Evolutionary conservation across 2,797 vertebrate species (phyloP).

Genomic region (Melanotaenia nigrans): DNA sequence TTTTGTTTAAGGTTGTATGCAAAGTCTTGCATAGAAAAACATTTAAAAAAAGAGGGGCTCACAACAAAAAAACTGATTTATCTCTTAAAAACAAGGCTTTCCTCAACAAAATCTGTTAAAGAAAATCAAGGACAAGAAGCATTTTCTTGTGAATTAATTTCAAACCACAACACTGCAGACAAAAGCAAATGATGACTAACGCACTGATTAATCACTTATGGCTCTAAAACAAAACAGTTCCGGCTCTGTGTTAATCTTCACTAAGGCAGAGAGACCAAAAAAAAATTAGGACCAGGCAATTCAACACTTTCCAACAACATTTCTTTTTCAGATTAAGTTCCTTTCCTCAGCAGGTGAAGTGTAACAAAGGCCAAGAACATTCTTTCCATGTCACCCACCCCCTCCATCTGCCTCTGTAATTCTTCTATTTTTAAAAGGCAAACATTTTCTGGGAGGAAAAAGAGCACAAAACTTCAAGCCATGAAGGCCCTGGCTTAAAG

Average conservation of each 20-base stretch:
- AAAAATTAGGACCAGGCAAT: conserved; percentile 28
- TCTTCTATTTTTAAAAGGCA: conserved; percentile 39
- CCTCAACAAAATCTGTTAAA: not conserved
- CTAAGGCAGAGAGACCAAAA: conserved; percentile 18
- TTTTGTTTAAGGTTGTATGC: not conserved
- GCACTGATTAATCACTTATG: conserved; percentile 10
- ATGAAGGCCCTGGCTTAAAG: conserved; percentile 28
- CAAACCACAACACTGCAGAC: conserved; percentile 13
- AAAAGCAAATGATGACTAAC: conserved; percentile 16
- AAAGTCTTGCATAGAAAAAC: not conserved
- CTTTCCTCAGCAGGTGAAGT: conserved; percentile 69
- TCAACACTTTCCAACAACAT: conserved; percentile 50
- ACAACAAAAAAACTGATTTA: not conserved
- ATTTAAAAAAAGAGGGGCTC: not conserved
- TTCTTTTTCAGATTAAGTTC: conserved; percentile 55
- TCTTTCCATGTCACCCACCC: conserved; percentile 58
- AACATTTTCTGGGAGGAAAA: conserved; percentile 21
- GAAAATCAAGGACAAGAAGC: not conserved
- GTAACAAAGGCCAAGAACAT: conserved; percentile 69
- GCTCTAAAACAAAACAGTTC: conserved; percentile 19
- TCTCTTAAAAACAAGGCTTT: conserved; percentile 7
- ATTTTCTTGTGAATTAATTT: conserved; percentile 17
- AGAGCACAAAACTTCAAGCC: conserved; percentile 25
- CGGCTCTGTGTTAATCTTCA: conserved; percentile 26
- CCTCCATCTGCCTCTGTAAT: conserved; percentile 29